A percentile compares a stretch with the other conserved stretches of the same genome.
phyloP scores from a whole-genome alignment of 2,888 invertebrate species.

The Stictocephala bisonia region DNA sequence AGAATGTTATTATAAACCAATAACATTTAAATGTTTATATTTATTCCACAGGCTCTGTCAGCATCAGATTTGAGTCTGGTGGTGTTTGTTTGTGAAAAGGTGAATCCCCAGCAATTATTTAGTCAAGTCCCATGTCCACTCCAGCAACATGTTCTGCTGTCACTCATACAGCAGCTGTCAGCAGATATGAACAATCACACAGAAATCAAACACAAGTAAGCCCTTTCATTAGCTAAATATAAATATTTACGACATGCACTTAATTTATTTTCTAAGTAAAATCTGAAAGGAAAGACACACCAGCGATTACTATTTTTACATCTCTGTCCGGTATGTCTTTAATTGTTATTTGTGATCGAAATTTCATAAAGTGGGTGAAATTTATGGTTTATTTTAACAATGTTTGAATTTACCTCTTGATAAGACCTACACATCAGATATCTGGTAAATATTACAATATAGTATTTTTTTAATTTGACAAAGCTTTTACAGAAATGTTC shows the following conservation, averaged over 20 bases:
- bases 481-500: not conserved
- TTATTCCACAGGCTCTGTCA: slow-evolving; percentile 75
- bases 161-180: slow-evolving; percentile 93
- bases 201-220: slow-evolving; percentile 82
- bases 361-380: too few relatives aligned
- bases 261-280: too few relatives aligned
- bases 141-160: slow-evolving; percentile 89
- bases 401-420: too few relatives aligned
- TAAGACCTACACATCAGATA: not conserved
- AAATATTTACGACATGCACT: too few relatives aligned
- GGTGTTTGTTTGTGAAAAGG: slow-evolving; percentile 86
- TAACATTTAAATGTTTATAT: slow-evolving; percentile 24
- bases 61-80: slow-evolving; percentile 90
- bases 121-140: slow-evolving; percentile 72
- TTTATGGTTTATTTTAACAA: too few relatives aligned
- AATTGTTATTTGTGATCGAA: too few relatives aligned
- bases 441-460: not conserved
- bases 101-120: slow-evolving; percentile 84
- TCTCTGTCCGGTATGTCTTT: too few relatives aligned
- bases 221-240: too few relatives aligned
- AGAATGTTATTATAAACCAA: not conserved
- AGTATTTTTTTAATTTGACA: too few relatives aligned
- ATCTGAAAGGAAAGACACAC: too few relatives aligned
- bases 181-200: slow-evolving; percentile 89
- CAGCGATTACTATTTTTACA: too few relatives aligned